These are phyloP conservation scores for Semotilus atromaculatus DNA, from an alignment of 2,797 vertebrate species.

Conservation along the genomic window DNA sequence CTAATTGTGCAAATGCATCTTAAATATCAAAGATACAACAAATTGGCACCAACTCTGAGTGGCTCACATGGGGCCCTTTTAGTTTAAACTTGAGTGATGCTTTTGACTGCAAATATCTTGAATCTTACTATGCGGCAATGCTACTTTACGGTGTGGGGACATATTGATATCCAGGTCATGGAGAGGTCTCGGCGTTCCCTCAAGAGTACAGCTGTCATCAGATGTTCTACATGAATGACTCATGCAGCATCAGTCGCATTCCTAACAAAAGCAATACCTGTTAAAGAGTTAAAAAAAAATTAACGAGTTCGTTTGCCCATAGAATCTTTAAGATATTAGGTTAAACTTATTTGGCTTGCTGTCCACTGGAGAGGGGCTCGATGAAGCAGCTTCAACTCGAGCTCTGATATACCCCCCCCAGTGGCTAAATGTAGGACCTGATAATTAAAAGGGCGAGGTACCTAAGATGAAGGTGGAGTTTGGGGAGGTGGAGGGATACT, in stretches of 20 bases:
- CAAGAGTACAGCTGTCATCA: slow-evolving; percentile 21
- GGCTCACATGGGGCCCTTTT: not conserved
- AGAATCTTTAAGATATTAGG: too few relatives aligned
- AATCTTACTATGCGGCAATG: slow-evolving; percentile 1
- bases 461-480: too few relatives aligned
- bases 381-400: too few relatives aligned
- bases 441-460: too few relatives aligned
- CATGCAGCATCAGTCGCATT: not conserved
- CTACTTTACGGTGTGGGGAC: not conserved
- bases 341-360: too few relatives aligned
- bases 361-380: too few relatives aligned
- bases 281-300: not conserved
- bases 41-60: not conserved
- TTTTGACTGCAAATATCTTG: slow-evolving; percentile 42
- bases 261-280: not conserved
- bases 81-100: slow-evolving; percentile 1
- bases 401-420: too few relatives aligned
- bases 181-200: slow-evolving; percentile 17
- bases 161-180: slow-evolving; percentile 47
- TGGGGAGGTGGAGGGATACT: too few relatives aligned
- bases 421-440: too few relatives aligned
- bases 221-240: slow-evolving; percentile 30
- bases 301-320: too few relatives aligned
- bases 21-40: not conserved
- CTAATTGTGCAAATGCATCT: not conserved